Base-by-base conservation (phyloP, 1,140 invertebrate species). In the Druon quercuslanigerum region DNA sequence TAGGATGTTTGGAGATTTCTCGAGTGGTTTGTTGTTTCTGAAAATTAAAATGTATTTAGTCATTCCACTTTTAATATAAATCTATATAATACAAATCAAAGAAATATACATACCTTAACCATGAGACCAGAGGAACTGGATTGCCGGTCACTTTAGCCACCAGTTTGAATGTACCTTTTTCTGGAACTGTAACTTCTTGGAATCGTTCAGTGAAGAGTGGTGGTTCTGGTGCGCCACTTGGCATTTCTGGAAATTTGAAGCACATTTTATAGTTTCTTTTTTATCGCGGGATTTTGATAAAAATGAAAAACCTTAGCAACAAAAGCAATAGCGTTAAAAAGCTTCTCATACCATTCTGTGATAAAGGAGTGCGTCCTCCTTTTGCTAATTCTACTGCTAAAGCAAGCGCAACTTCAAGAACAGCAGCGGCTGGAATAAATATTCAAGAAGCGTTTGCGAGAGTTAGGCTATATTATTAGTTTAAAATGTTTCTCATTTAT, bases 121-220 rank as follows among this genome's bases (percentile, higher is more conserved):
- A 99, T 50, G 94, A 94, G 8, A 99, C 95, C 88, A 95, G 95
- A 5, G 98, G 97, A 14, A 94, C 93, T 25, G 98, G 98, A 89
- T 96, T 95, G 17, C 97, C 98, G 4, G 94, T 95, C 12, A 99
- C 97, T 92, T 96, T 96, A 16, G 97, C 97, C 56, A 93, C 92
- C n/a, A 98, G 91, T 78, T 93, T 94, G 73, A 98, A 94, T 20
- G 94, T 95, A 20, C 94, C 94, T 81, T 96, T 96, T 87, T 97
- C 96, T 60, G 95, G 95, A 5, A 97, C 95, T 20, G 93, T 95
- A 76, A 95, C 91, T 89, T 98, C 96, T 92, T 96, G 95, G 92
- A 98, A 98, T 79, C 96, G 93, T 90, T 98, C 95, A 16, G 96
- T 94, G 85, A 98, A 98, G 14, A 97, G 88, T 74, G 97, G 97